Conservation (phyloP, 2,888 invertebrate species). For the Drosophila lacicola region DNA sequence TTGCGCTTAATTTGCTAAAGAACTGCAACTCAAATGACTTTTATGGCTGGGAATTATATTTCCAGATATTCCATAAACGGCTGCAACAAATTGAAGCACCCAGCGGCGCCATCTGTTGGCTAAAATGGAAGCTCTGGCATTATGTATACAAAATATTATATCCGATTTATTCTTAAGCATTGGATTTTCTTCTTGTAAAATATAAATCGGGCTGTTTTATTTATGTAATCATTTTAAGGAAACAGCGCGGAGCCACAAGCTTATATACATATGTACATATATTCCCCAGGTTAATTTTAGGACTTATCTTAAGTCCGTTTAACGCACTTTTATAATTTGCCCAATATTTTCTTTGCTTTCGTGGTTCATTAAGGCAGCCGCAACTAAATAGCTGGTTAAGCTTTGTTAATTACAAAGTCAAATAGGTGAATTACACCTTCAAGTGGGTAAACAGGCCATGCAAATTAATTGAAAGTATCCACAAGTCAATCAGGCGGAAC, state of each 20-base stretch:
- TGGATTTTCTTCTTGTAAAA: no score
- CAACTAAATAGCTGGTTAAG: neutral
- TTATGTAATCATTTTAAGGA: neutral
- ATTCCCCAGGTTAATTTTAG: no score
- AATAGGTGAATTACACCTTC: neutral
- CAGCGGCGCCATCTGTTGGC: conserved; percentile 38
- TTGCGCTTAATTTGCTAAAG: conserved; percentile 65
- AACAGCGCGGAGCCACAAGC: no score
- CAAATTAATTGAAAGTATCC: conserved; percentile 61
- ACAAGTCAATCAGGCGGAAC: conserved; percentile 49
- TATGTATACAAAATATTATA: neutral
- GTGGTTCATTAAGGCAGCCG: neutral
- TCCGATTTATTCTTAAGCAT: neutral
- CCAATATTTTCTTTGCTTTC: no score
- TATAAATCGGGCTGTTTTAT: no score
- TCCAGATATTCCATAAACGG: conserved; percentile 29
- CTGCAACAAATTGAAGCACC: conserved; percentile 9
- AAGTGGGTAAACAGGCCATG: conserved; percentile 27
- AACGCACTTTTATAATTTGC: no score
- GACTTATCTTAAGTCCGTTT: no score
- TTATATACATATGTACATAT: no score
- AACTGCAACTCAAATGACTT: conserved; percentile 58
- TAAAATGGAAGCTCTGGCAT: neutral
- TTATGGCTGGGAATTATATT: conserved; percentile 69
- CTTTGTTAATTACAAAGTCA: conserved; percentile 11